Evolutionary conservation across 2,113 vertebrate genomes (phyloP), one percentile per base, ranked within the genome.

Genomic region (Puntigrus tetrazona): DNA sequence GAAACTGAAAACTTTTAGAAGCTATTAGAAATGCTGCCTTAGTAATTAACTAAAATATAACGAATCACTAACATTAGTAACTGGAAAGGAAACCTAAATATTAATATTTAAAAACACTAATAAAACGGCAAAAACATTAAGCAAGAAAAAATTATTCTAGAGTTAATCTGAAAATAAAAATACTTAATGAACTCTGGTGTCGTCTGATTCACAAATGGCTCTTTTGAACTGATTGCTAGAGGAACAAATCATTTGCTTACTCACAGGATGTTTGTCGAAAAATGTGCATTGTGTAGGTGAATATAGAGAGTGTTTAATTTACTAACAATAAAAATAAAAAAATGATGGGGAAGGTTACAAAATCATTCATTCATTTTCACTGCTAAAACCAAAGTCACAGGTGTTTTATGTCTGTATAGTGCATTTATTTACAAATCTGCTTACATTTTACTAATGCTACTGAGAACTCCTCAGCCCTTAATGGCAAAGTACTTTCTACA

Each of bases 391-490:
- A 63, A 27, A 31, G 25, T 61, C 65, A 69, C 65, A 38, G 31
- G 9, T 77, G 74, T 77, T 47, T 52, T 52, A 22, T 76, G 29
- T 22, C 13, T 50, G 3, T 55, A 34, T 55, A 20, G 22, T 16
- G 52, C n/a, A 38, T 38, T 59, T 29, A 20, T 36, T 52, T 43
- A 52, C 18, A 77, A 36, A 52, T 31, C 18, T 61, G 7, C 34
- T 27, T 61, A 25, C 13, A 78, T 38, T 78, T 59, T 38, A 78
- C 52, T 78, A 61, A 78, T 20, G 34, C 8, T 25, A 61, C 52
- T n/a, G 14, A 41, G 55, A 41, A 43, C 18, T 61, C 36, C 13
- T 41, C n/a, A 20, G 52, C 34, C n/a, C 5, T 57, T 59, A 38
- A 57, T n/a, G 4, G 22, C 13, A 34, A 11, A 70, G 36, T 25